Evolutionary conservation across 2,888 invertebrate genomes (phyloP), one percentile per base, ranked within the genome.

Genomic region (Trimorus sp.): DNA sequence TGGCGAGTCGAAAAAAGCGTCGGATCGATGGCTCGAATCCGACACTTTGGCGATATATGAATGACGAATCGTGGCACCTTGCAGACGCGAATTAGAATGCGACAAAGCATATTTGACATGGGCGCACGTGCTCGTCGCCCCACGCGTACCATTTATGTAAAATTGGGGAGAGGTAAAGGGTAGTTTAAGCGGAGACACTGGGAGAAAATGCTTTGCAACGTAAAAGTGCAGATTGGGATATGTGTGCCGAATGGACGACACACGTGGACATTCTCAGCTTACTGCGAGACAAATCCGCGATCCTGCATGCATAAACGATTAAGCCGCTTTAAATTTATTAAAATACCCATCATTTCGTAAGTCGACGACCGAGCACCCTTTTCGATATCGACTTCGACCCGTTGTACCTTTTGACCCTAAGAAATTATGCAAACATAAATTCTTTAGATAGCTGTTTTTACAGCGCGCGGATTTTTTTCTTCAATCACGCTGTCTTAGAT

Each of bases 191-290:
- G 65, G 69, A 80, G 79, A 66, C 79, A 49, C 66, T 71, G 76
- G 66, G 83, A 45, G 71, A 66, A 73, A 71, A 70, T 73, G 69
- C 63, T 70, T 81, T 80, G 76, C 73, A 69, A 56, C 75, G 82
- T 62, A 60, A 59, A 78, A 76, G 75, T 77, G 71, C 68, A 78
- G 76, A 82, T 77, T 77, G 69, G 83, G 69, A 82, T 79, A 79
- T 82, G 79, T 79, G 79, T 77, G 68, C 79, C 73, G 81, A 83
- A 68, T 79, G 82, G 83, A 83, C 82, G 75, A 70, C 84, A 87
- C 91, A 91, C 91, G 91, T 91, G 91, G 91, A 91, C 91, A 90
- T 91, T 91, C 91, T 91, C 91, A 91, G 91, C 90, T 91, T 91
- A 91, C 90, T 84, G 79, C 91, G 91, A 88, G 91, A 90, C 91